phyloP scores from a whole-genome alignment of 1,140 invertebrate genomes.

The Linepithema humile region DNA sequence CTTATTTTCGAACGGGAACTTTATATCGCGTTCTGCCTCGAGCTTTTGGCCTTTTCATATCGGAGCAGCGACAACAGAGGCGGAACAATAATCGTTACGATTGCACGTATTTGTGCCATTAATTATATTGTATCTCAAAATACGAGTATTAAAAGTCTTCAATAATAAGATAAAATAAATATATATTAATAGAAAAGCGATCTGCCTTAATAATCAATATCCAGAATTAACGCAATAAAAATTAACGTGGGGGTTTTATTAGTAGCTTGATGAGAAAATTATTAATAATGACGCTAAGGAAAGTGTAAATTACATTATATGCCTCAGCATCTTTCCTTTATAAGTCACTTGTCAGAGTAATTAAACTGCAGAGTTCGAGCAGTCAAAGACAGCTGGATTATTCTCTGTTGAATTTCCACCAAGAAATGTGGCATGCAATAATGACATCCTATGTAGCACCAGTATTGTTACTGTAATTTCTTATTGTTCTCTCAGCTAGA shows the following conservation, averaged over 20 bases:
- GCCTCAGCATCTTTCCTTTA: too few species aligned
- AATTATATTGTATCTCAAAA: slow-evolving; percentile 11
- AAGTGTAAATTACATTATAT: not conserved
- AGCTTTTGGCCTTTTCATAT: slow-evolving; percentile 32
- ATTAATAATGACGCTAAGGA: not conserved
- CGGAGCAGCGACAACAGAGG: not conserved
- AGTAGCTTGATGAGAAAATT: not conserved
- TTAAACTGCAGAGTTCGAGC: not conserved
- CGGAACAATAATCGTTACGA: slow-evolving; percentile 12
- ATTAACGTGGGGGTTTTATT: slow-evolving; percentile 1
- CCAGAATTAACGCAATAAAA: not conserved
- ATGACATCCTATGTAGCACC: not conserved
- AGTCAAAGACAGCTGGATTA: not conserved
- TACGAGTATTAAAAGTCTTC: not conserved
- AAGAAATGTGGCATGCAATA: not conserved
- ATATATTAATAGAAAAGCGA: not conserved
- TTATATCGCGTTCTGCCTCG: not conserved
- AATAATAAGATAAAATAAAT: slow-evolving; percentile 1
- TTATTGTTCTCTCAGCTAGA: not conserved
- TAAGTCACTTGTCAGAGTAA: not conserved
- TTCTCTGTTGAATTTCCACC: not conserved
- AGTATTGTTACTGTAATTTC: not conserved
- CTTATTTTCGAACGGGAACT: slow-evolving; percentile 24
- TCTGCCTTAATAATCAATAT: not conserved
- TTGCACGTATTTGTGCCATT: not conserved